Evolutionary conservation across 2,888 invertebrate genomes (phyloP), one percentile per base, ranked within the genome.

Genomic region (Latrodectus elegans): DNA sequence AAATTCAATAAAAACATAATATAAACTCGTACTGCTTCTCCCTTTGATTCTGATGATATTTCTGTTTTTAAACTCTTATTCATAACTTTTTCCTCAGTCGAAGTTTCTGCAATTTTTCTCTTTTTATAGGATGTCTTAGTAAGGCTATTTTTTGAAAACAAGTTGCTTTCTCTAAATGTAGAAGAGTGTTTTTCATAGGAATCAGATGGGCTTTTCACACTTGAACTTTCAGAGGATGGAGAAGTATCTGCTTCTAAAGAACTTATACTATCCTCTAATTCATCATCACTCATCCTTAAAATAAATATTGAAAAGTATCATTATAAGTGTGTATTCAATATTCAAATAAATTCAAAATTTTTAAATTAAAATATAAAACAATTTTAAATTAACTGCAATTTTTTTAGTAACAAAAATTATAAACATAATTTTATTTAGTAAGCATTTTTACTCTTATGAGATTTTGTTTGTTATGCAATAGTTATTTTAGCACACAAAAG

Each of bases 241-340:
- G 70, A 26, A 55, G 71, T 86, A 14, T 71, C 15, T 38, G 64
- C 26, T 55, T 85, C 73, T 22, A 75, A 68, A 17, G 75, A 72
- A 26, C 73, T 74, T 15, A 72, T 51, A 10, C 60, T 15, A 60
- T 65, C 72, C 15, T 64, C 74, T 49, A 71, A 64, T 15, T 84
- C 84, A 74, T 85, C 84, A 64, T 80, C 75, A 64, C 85, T 85
- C 15, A 17, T 72, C 38, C 77, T 84, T 14, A 26, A 64, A 80
- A 73, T 8, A 52, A 81, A 38, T 38, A 38, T 38, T 38, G 38
- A 38, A 4, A 38, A 38, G 6, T 6, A 4, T 38, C 1, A 6
- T 38, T 38, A 38, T 0, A 38, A 38, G 6, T 38, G 6, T 38
- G 38, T 38, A 38, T 38, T 38, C 38, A 38, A 38, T 38, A 38